Base-by-base conservation (phyloP, 1,140 invertebrate species). In the Drosophila orosa region DNA sequence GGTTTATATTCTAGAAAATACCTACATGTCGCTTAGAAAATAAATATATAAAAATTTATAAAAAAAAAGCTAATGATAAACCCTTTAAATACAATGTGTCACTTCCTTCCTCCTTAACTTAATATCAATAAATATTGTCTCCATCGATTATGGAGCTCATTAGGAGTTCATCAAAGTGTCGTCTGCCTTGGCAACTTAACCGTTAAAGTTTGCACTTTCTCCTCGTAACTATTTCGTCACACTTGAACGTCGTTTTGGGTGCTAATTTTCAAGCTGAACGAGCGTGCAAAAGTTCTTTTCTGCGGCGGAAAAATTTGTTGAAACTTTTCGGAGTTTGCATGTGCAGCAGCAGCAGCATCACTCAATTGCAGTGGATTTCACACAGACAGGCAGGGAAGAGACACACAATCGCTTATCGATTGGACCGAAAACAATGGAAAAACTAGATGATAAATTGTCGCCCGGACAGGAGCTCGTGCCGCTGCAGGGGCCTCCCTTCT, bases 391-490 rank as follows among this genome's bases (percentile, higher is more conserved):
- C 19, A 24, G 31, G 44, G 8, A 17, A 29, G 25, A 48, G 9
- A 54, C 50, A 69, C 63, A 68, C 25, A 68, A 55, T 61, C 40
- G 56, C 47, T 39, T 56, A 77, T 60, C 74, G 74, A 77, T 77
- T 68, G 62, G 39, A 42, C 10, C 45, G 15, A n/a, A 78, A 65
- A 62, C 37, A 71, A 69, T 65, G 44, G 24, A 73, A 59, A 67
- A 67, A 77, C 39, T 66, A 75, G 47, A 75, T 89, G 85, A 89
- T 89, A 84, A 89, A 89, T 89, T 80, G 84, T 68, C 12, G 58
- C 44, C 19, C 48, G 2, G 25, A 9, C 33, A 25, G 24, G 9
- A 31, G 35, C 73, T 66, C 3, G n/a, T 63, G 65, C 39, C 61
- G 54, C 62, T 69, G 48, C 29, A 17, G 74, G 72, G 52, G 58